Evolutionary conservation across 2,797 vertebrate species (phyloP), one percentile per base, ranked within the genome.

Genomic region (Molossus alvarezi): DNA sequence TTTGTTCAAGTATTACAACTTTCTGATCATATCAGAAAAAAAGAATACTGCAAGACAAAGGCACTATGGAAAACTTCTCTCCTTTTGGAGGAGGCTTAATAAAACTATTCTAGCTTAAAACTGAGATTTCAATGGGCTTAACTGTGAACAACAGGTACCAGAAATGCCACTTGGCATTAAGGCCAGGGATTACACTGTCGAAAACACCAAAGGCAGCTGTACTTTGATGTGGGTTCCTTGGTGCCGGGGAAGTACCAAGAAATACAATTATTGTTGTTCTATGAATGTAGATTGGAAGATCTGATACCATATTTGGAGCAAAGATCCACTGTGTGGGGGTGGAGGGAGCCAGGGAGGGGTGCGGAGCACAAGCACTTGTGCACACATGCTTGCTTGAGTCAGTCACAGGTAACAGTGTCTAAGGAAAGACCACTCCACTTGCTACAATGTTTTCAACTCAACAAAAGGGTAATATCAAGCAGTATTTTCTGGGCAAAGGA

Each of bases 171-270:
- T 96, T 98, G 98, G 97, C 97, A 93, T 51, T 69, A 96, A 97
- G 94, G 98, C 96, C 95, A 83, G 89, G 98, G 97, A 98, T 98
- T 98, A 98, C 97, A 45, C 98, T 98, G 97, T 94, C 96, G 96
- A 98, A 98, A 98, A 98, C 93, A 97, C 96, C 97, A 97, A 98
- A 98, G 94, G 91, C 93, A 96, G 97, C 95, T 33, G 95, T 33
- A 93, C 98, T 98, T 98, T 98, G 98, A 98, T 98, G 98, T 98
- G 98, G 98, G 91, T 95, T 98, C 85, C 95, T 92, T 97, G 96
- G 98, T 98, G 97, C 97, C 90, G 58, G 97, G 92, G 88, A 97
- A 96, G 97, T 97, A 94, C 97, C 97, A 97, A 84, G 94, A 33
- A 9, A 96, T 95, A 97, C 93, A 98, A 97, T 97, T 97, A 97